Evolutionary conservation across 2,888 invertebrate genomes (phyloP).

Genomic region (Monopis laevigella): DNA sequence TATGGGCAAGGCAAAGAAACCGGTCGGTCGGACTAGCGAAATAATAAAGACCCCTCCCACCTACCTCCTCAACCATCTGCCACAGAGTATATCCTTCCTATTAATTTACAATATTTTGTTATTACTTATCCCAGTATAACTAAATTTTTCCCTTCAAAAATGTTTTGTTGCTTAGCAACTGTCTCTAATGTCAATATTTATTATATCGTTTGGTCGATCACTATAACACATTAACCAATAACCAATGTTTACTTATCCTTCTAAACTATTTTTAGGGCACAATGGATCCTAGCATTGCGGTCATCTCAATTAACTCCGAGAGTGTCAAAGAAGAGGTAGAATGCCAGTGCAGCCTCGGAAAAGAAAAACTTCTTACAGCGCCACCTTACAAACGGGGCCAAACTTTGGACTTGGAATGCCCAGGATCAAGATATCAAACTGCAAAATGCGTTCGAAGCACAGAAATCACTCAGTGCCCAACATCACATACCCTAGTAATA

Average conservation of each 20-base stretch:
- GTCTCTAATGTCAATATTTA: slow-evolving; percentile 1
- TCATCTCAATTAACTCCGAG: slow-evolving; percentile 35
- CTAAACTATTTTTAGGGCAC: no score
- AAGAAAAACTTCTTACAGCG: slow-evolving; percentile 52
- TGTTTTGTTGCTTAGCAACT: slow-evolving; percentile 6
- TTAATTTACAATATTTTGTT: no score
- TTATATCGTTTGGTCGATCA: background rate
- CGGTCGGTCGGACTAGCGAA: no score
- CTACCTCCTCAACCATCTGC: no score
- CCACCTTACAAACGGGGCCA: slow-evolving; percentile 39
- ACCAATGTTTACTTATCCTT: no score
- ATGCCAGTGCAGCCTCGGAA: slow-evolving; percentile 55
- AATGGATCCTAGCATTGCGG: no score
- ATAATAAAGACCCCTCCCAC: no score
- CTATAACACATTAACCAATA: background rate
- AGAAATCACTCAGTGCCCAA: slow-evolving; percentile 45
- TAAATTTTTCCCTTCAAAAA: no score
- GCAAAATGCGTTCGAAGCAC: slow-evolving; percentile 44
- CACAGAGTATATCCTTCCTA: no score
- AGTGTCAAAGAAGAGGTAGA: slow-evolving; percentile 33
- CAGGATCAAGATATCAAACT: slow-evolving; percentile 36
- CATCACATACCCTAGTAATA: slow-evolving; percentile 46
- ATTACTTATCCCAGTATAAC: no score
- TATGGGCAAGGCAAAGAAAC: no score
- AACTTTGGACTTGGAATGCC: slow-evolving; percentile 27